These are phyloP conservation scores for Hylyphantes graminicola DNA, from an alignment of 1,140 invertebrate species.

Conservation along the genomic window DNA sequence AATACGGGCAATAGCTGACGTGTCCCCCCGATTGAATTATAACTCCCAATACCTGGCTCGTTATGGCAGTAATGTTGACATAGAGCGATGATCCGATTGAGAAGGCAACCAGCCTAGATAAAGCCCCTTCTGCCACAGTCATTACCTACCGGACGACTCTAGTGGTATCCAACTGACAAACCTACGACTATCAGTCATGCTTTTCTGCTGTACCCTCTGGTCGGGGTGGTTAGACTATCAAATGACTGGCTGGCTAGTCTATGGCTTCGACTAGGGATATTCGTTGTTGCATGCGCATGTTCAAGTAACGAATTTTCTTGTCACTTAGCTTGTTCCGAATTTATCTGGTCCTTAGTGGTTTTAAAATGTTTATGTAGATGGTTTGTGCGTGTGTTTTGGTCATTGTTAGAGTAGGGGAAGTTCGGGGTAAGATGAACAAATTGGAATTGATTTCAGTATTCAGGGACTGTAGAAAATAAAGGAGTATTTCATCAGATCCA, in stretches of 20 bases:
- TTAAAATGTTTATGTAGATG: too few species aligned
- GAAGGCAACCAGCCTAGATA: slow-evolving; percentile 37
- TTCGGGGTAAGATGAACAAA: too few species aligned
- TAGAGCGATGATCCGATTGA: slow-evolving; percentile 41
- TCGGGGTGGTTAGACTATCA: slow-evolving; percentile 1
- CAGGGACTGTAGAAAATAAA: too few species aligned
- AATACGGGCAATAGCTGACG: background rate
- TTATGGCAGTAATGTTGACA: slow-evolving; percentile 38
- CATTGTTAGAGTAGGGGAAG: too few species aligned
- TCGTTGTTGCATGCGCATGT: too few species aligned
- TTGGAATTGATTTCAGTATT: too few species aligned
- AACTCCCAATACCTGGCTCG: slow-evolving; percentile 34
- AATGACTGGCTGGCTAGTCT: slow-evolving; percentile 33
- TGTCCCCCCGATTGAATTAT: slow-evolving; percentile 44
- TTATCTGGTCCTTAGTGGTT: too few species aligned
- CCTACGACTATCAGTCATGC: slow-evolving; percentile 32
- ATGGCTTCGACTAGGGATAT: too few species aligned
- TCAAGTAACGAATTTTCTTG: too few species aligned
- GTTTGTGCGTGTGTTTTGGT: too few species aligned
- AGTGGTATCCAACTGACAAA: slow-evolving; percentile 49
- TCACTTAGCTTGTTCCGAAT: too few species aligned
- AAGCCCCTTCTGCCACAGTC: slow-evolving; percentile 45
- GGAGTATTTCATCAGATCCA: too few species aligned
- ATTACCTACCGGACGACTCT: slow-evolving; percentile 48
- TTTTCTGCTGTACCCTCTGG: slow-evolving; percentile 34